A percentile compares a stretch with the other conserved stretches of the same genome.
phyloP scores from a whole-genome alignment of 37 sponge, comb jelly and placozoan genomes.

The Eunapius fragilis region DNA sequence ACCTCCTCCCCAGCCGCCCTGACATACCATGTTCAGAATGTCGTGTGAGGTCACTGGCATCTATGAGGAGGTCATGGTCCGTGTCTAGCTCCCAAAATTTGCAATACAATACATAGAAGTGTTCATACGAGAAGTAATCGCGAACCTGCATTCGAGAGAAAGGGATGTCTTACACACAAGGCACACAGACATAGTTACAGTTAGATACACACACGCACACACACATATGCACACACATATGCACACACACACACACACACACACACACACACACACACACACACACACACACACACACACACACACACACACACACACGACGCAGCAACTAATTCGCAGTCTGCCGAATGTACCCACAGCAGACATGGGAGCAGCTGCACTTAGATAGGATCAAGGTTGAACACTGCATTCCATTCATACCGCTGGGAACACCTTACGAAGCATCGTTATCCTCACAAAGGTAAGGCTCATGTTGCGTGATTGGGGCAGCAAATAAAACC shows the following conservation, averaged over 20 bases:
- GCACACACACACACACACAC: not conserved
- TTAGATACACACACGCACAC: not conserved
- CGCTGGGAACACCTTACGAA: not conserved
- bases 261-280: not conserved
- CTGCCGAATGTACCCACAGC: not conserved
- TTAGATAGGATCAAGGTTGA: not conserved
- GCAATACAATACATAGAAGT: constrained; percentile 99
- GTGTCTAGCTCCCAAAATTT: constrained; percentile 99
- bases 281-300: not conserved
- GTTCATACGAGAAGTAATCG: constrained; percentile 97
- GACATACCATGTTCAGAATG: constrained; percentile 85
- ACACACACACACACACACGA: not conserved
- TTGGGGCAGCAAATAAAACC: not conserved
- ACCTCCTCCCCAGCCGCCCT: not conserved
- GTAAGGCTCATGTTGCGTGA: not conserved
- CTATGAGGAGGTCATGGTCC: constrained; percentile 91
- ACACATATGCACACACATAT: not conserved
- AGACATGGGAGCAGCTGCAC: not conserved
- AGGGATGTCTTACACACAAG: not conserved
- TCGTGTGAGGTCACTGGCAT: constrained; percentile 77
- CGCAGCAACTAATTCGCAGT: not conserved
- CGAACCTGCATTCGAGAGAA: constrained; percentile 36
- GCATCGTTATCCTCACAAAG: not conserved
- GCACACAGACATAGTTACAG: too few species aligned
- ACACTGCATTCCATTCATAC: not conserved